Evolutionary conservation across 2,797 vertebrate species (phyloP), one percentile per base, ranked within the genome.

Genomic region (Spinus pinus): DNA sequence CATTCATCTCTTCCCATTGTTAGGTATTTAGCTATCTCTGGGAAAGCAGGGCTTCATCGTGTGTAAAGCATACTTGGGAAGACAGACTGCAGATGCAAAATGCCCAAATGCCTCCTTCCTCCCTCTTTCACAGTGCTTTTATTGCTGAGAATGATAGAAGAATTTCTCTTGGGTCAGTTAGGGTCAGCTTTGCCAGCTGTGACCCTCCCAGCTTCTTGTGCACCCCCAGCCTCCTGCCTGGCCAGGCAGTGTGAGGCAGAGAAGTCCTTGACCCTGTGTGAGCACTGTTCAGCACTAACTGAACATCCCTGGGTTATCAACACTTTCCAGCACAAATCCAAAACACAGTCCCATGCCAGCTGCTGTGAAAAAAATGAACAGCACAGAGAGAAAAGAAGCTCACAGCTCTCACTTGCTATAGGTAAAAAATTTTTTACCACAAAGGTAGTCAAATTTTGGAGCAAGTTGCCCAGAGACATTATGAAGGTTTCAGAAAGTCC

Each of bases 61-160:
- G 5, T 13, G 4, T n/a, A 15, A 47, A 13, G 6, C 13, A 2
- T n/a, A 20, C 14, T 50, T 47, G n/a, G 24, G 22, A 88, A 66
- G 17, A 28, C 5, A 58, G 30, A 50, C 10, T 18, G 7, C 1
- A 1, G n/a, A 56, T 25, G 47, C 12, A 24, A 44, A 77, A 65
- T 15, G 14, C 7, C 8, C 12, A 9, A 14, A 28, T 17, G 0
- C 3, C 8, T 3, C 17, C 5, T 53, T 54, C n/a, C 22, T n/a
- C 7, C 18, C 57, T 21, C 13, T 62, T 67, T 44, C 15, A 9
- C 12, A 30, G 49, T 65, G 9, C 2, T 65, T 86, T 74, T 20
- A 22, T 17, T 73, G 3, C 3, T 66, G 15, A 64, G 22, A 9
- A 53, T 1, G 4, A 18, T 5, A 3, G 8, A 42, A 31, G 12